phyloP scores from a whole-genome alignment of 2,113 vertebrate species.

The Holacanthus passer region DNA sequence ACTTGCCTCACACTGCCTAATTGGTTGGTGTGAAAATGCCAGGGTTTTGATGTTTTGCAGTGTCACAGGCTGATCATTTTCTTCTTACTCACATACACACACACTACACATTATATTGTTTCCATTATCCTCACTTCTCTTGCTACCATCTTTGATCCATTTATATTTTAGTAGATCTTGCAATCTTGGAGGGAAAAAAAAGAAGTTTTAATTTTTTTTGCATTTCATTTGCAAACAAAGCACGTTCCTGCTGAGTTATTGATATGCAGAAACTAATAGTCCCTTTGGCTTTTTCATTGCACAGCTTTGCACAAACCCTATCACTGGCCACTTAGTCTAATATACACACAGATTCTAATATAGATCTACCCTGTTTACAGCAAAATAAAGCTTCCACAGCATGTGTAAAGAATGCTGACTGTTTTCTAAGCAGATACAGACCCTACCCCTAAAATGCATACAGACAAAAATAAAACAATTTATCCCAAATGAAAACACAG shows the following conservation, averaged over 20 bases:
- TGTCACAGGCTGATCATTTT: slow-evolving; percentile 63
- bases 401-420: slow-evolving; percentile 1
- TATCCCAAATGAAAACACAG: slow-evolving; percentile 23
- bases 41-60: slow-evolving; percentile 56
- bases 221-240: slow-evolving; percentile 23
- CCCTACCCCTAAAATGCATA: neutral
- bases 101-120: neutral
- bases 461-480: slow-evolving; percentile 44
- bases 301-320: slow-evolving; percentile 15
- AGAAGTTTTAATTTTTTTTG: slow-evolving; percentile 25
- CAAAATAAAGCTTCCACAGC: slow-evolving; percentile 21
- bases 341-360: neutral
- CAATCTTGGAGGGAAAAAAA: neutral
- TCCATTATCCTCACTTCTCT: neutral
- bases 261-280: slow-evolving; percentile 32
- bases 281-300: slow-evolving; percentile 13
- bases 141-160: slow-evolving; percentile 8
- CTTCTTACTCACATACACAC: neutral
- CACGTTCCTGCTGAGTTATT: slow-evolving; percentile 37
- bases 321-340: slow-evolving; percentile 14
- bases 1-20: slow-evolving; percentile 53
- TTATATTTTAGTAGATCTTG: neutral
- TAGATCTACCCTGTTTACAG: neutral
- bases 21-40: slow-evolving; percentile 28
- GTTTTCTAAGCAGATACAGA: slow-evolving; percentile 9